Percentiles rank a stretch among this genome's conserved stretches.
These are phyloP conservation scores for Euthynnus affinis DNA, from an alignment of 2,797 vertebrate species.

Conservation along the genomic window DNA sequence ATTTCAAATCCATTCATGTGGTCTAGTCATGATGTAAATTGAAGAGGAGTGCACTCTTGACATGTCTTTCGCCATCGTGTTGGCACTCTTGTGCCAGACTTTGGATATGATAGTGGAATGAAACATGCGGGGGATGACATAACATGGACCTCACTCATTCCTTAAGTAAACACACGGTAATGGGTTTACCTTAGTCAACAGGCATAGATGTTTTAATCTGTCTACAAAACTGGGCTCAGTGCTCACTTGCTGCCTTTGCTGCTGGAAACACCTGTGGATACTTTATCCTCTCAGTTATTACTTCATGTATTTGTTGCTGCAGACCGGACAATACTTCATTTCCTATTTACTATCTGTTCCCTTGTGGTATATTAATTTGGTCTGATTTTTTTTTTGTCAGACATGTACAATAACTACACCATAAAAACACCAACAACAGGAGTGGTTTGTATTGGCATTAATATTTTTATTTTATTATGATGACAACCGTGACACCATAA, in stretches of 20 bases:
- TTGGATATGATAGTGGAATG: not conserved
- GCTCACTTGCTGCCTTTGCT: not conserved
- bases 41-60: not conserved
- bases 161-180: conserved; percentile 13
- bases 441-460: not conserved
- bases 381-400: not conserved
- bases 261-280: conserved; percentile 4
- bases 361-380: not conserved
- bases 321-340: not conserved
- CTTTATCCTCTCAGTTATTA: not conserved
- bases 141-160: conserved; percentile 4
- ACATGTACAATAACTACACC: not conserved
- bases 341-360: not conserved
- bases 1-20: not conserved
- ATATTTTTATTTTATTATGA: not conserved
- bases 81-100: not conserved
- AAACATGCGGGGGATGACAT: not conserved
- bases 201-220: conserved; percentile 37
- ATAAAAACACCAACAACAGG: not conserved
- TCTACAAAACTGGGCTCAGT: conserved; percentile 5
- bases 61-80: not conserved
- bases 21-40: not conserved
- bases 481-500: not conserved
- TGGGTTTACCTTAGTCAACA: conserved; percentile 12
- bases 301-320: conserved; percentile 1